phyloP scores from a whole-genome alignment of 2,888 invertebrate genomes.

The Saturnia japonica region DNA sequence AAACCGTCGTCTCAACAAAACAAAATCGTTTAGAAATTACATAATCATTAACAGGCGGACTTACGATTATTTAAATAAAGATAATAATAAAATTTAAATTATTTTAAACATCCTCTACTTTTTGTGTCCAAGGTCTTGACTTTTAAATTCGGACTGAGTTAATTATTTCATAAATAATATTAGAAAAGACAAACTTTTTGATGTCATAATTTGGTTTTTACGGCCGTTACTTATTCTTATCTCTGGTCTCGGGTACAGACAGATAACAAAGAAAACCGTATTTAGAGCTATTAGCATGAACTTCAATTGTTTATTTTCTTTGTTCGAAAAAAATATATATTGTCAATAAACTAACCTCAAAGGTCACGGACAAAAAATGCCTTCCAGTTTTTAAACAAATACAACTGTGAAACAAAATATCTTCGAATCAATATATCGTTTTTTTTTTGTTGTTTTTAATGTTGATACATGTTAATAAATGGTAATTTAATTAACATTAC shows the following conservation, averaged over 20 bases:
- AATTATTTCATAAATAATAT: too few species aligned
- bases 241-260: too few species aligned
- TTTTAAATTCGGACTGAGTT: not conserved
- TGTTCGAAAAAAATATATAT: not conserved
- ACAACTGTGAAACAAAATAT: not conserved
- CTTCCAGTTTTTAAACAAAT: conserved; percentile 1
- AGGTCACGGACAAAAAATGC: not conserved
- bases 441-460: too few species aligned
- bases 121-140: not conserved
- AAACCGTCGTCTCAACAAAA: too few species aligned
- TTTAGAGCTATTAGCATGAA: not conserved
- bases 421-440: not conserved
- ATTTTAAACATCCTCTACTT: not conserved
- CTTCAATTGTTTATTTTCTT: not conserved
- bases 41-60: too few species aligned
- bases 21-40: too few species aligned
- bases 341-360: conserved; percentile 5
- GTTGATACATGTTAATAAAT: not conserved
- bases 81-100: not conserved
- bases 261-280: not conserved
- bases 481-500: not conserved
- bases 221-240: not conserved
- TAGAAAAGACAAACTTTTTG: not conserved
- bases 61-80: too few species aligned
- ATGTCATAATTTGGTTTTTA: not conserved